A percentile compares a stretch with the other conserved stretches of the same genome.
Conservation (phyloP, 2,797 vertebrate genomes). For the Coreius guichenoti region DNA sequence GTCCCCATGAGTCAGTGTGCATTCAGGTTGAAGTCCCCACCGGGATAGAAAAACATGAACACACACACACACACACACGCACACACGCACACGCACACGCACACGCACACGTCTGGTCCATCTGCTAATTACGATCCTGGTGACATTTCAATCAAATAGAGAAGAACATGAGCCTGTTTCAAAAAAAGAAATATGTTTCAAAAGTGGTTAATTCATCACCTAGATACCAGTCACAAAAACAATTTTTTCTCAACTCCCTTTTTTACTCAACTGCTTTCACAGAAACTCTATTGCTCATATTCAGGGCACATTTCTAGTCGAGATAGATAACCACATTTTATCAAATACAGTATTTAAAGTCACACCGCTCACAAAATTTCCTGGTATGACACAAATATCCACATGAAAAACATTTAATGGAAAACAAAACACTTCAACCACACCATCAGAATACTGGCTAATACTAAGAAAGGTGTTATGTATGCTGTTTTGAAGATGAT, state of each 20-base stretch:
- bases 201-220: not conserved
- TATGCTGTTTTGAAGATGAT: not conserved
- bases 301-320: not conserved
- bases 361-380: not conserved
- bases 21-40: no score
- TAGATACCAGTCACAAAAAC: not conserved
- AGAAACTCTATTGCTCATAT: not conserved
- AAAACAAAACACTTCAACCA: not conserved
- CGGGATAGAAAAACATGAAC: no score
- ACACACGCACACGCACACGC: not conserved
- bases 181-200: not conserved
- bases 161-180: not conserved
- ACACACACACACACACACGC: no score
- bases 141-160: not conserved
- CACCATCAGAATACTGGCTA: not conserved
- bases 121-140: conserved; percentile 1
- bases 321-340: not conserved
- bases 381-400: conserved; percentile 14
- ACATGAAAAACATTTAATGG: conserved; percentile 21
- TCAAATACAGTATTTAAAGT: not conserved
- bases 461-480: conserved; percentile 1
- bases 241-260: not conserved
- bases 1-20: no score
- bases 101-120: not conserved
- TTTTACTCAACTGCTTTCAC: not conserved